Evolutionary conservation across 1,140 invertebrate species (phyloP).

Genomic region (Eubasilissa regina): DNA sequence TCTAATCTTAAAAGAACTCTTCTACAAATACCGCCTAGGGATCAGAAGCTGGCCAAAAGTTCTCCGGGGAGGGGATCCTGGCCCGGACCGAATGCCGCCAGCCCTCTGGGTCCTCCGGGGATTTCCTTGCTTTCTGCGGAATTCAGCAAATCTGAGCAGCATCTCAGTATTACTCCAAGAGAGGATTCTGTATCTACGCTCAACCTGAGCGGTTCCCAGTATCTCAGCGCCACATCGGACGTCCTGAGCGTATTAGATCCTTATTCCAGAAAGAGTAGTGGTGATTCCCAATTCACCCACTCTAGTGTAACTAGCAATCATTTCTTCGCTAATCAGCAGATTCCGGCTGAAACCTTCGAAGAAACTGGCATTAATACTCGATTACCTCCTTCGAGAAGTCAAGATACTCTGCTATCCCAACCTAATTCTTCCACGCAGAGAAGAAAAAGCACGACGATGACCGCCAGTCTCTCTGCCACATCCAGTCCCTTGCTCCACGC

Average conservation of each 20-base stretch:
- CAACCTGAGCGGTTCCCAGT: slow-evolving; percentile 71
- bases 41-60: slow-evolving; percentile 83
- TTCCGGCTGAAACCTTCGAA: slow-evolving; percentile 61
- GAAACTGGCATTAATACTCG: slow-evolving; percentile 63
- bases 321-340: slow-evolving; percentile 67
- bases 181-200: slow-evolving; percentile 69
- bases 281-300: slow-evolving; percentile 73
- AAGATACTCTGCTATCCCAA: slow-evolving; percentile 79
- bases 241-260: slow-evolving; percentile 65
- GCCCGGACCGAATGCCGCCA: slow-evolving; percentile 78
- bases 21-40: slow-evolving; percentile 80
- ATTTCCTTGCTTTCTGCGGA: slow-evolving; percentile 76
- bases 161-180: slow-evolving; percentile 74
- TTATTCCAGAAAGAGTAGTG: slow-evolving; percentile 76
- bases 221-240: slow-evolving; percentile 67
- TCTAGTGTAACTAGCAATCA: slow-evolving; percentile 71
- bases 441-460: slow-evolving; percentile 70
- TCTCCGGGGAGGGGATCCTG: slow-evolving; percentile 85
- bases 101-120: slow-evolving; percentile 72
- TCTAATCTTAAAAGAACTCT: slow-evolving; percentile 64
- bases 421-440: slow-evolving; percentile 72
- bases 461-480: slow-evolving; percentile 75
- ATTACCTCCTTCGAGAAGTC: slow-evolving; percentile 82
- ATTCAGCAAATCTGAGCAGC: slow-evolving; percentile 88
- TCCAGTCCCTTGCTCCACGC: slow-evolving; percentile 78